These are phyloP conservation scores for Cetonia aurata DNA, from an alignment of 2,888 invertebrate genomes.

Conservation along the genomic window DNA sequence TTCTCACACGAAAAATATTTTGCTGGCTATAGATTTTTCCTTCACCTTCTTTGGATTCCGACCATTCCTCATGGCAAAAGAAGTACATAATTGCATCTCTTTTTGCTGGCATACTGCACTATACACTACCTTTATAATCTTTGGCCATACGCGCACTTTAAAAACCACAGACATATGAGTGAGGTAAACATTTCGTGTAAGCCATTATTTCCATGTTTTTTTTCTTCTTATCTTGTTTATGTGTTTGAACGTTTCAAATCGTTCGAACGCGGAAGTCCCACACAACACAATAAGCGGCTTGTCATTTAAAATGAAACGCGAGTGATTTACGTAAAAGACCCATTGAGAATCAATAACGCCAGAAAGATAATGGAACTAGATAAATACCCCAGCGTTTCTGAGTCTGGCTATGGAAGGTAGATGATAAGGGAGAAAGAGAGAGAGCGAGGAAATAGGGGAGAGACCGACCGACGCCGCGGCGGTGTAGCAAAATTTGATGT, in stretches of 20 bases:
- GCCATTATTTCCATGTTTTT: neutral
- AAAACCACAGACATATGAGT: too few species aligned
- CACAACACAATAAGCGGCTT: slow-evolving; percentile 12
- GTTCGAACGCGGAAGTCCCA: slow-evolving; percentile 15
- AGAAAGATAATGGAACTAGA: slow-evolving; percentile 26
- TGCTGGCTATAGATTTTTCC: too few species aligned
- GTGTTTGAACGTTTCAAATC: neutral
- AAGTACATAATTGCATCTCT: too few species aligned
- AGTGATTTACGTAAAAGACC: slow-evolving; percentile 26
- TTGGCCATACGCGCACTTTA: too few species aligned
- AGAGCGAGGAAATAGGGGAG: neutral
- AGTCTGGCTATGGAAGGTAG: too few species aligned
- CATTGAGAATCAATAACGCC: slow-evolving; percentile 29
- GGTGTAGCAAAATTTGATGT: slow-evolving; percentile 24
- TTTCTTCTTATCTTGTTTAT: slow-evolving; percentile 9
- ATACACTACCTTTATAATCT: too few species aligned
- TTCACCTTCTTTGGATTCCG: too few species aligned
- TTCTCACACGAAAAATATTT: too few species aligned
- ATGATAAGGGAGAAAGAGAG: neutral
- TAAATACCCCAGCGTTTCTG: slow-evolving; percentile 11
- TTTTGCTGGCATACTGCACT: too few species aligned
- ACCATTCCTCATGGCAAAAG: too few species aligned
- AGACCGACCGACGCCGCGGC: neutral
- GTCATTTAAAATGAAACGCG: slow-evolving; percentile 20
- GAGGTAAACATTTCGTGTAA: neutral